Base-by-base conservation (phyloP, 2,113 vertebrate genomes). In the Toxotes chatareus region DNA sequence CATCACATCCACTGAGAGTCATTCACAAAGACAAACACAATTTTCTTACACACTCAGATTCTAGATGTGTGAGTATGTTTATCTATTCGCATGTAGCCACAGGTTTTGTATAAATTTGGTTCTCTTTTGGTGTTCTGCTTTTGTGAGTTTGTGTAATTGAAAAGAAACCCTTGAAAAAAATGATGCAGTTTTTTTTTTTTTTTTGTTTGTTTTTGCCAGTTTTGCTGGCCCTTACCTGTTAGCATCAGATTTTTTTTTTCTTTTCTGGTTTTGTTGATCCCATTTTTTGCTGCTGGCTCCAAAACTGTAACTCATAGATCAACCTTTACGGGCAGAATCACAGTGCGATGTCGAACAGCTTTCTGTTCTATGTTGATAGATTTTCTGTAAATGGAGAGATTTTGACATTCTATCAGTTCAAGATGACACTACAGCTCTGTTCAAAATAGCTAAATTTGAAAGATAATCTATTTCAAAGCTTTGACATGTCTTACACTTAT, bases 1-100 rank as follows among this genome's bases (percentile, higher is more conserved):
- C 92, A 92, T 92, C 92, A 91, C 89, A 14, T 91, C 82, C 66
- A 84, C 83, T 78, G 62, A 90, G 86, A 82, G 80, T 87, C 87
- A 76, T 80, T 80, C 79, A 78, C 73, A 56, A 64, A 87, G 79
- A 88, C 86, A 86, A 91, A 82, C 81, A 86, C 74, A 46, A 71
- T 82, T 70, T 67, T 63, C 71, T 76, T 3, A 44, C 73, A 73
- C 81, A 67, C 68, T 76, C 60, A 44, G 34, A 77, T 31, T 66
- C 40, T 77, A 55, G 55, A 64, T 71, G 55, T 63, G 67, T 34
- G 13, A 73, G 47, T 38, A 1, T 42, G 34, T 47, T 77, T 13
- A 62, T 46, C 1, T 19, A 16, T 21, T 46, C 63, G 62, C 83
- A 61, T 82, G 89, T 77, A 75, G 46, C 46, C 57, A 77, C 83